Conservation (phyloP, 35 echinoderm and acorn worm genomes). For the Strongylocentrotus purpuratus region DNA sequence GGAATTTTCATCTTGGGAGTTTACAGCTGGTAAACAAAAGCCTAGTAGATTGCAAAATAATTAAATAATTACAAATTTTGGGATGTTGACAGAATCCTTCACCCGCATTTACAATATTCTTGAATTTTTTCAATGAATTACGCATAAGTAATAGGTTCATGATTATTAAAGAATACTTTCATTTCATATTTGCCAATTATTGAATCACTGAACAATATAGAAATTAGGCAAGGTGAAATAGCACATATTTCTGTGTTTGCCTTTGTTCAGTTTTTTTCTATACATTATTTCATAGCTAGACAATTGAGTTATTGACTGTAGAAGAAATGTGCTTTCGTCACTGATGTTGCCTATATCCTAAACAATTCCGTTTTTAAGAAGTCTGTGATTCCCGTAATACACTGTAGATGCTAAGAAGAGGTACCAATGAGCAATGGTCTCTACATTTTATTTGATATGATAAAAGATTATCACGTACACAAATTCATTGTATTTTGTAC, state of each 20-base stretch:
- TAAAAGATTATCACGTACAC: too few species aligned
- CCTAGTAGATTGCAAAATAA: background rate
- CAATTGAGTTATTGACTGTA: background rate
- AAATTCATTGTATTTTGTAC: too few species aligned
- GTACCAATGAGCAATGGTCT: too few species aligned
- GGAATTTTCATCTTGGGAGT: background rate
- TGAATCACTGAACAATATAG: background rate
- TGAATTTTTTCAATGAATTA: background rate
- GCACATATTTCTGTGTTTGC: background rate
- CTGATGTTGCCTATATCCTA: background rate
- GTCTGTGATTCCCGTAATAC: background rate
- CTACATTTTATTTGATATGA: too few species aligned
- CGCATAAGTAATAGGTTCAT: background rate
- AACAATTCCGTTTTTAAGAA: background rate
- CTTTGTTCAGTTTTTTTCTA: background rate
- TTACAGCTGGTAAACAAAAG: background rate
- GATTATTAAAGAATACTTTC: background rate
- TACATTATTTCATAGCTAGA: background rate
- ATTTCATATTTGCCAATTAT: background rate
- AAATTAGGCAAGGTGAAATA: background rate
- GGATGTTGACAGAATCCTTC: background rate
- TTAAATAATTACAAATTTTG: too few species aligned
- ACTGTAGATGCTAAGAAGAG: background rate
- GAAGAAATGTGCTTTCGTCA: background rate
- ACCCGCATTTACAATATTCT: background rate